These are phyloP conservation scores for Synaphobranchus kaupii DNA, from an alignment of 2,797 vertebrate genomes.

Conservation along the genomic window DNA sequence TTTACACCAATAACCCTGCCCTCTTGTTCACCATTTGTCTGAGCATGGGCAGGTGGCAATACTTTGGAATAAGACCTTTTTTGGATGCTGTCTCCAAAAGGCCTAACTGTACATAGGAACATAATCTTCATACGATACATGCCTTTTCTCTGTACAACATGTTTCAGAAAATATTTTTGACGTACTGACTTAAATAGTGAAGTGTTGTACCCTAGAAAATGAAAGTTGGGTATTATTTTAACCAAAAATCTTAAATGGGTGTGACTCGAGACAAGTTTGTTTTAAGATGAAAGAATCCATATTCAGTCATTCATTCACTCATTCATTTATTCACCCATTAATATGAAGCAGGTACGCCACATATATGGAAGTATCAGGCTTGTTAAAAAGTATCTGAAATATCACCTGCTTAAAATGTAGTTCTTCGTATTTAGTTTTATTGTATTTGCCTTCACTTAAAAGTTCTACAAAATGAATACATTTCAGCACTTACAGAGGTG, in stretches of 20 bases:
- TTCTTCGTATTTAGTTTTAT: not conserved
- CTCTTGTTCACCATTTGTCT: slow-evolving; percentile 60
- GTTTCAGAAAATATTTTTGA: slow-evolving; percentile 65
- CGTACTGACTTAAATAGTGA: slow-evolving; percentile 65
- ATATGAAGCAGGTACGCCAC: slow-evolving; percentile 56
- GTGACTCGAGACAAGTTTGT: slow-evolving; percentile 76
- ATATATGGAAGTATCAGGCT: slow-evolving; percentile 67
- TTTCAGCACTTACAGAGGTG: slow-evolving; percentile 75
- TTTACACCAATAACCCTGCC: slow-evolving; percentile 62
- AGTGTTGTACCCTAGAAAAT: slow-evolving; percentile 73
- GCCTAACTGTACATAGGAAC: slow-evolving; percentile 75
- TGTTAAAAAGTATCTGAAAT: slow-evolving; percentile 51
- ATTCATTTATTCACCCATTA: slow-evolving; percentile 65
- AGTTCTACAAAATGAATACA: slow-evolving; percentile 61
- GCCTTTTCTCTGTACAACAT: slow-evolving; percentile 68
- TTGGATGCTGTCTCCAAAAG: slow-evolving; percentile 42
- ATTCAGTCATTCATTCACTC: slow-evolving; percentile 67
- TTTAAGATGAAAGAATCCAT: slow-evolving; percentile 68
- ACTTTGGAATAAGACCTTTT: slow-evolving; percentile 60
- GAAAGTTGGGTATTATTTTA: slow-evolving; percentile 73
- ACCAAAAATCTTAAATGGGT: slow-evolving; percentile 79
- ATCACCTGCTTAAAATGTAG: slow-evolving; percentile 32
- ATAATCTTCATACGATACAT: slow-evolving; percentile 62
- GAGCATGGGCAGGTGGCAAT: slow-evolving; percentile 70
- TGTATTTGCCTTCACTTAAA: slow-evolving; percentile 59